Evolutionary conservation across 2,113 vertebrate genomes (phyloP), one percentile per base, ranked within the genome.

Genomic region (Willisornis vidua): DNA sequence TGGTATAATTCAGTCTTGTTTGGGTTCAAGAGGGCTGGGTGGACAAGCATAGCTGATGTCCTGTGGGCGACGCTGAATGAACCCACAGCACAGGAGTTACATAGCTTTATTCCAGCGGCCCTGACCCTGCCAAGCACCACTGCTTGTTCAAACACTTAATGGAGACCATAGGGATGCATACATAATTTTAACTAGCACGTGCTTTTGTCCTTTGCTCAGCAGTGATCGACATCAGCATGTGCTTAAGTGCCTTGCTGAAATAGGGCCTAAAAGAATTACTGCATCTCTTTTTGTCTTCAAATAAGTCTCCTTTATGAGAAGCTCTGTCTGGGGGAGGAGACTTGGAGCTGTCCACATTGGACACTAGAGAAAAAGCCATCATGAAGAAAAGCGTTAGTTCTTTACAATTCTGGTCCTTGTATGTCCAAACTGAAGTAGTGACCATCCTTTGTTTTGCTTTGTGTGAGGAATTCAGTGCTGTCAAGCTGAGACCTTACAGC

Each of bases 171-270:
- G 75, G 51, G 85, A 93, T 76, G 90, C 67, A 16, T 4, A 62
- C 12, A 6, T 18, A 16, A 59, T 17, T 74, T 67, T 43, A 63
- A 59, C 51, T 52, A 72, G 76, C 39, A 0, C 10, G 41, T 84
- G 79, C 70, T 93, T 74, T 81, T 93, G 89, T 92, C 89, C 45
- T 84, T 89, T 67, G 68, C 89, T 74, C 48, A 59, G 68, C 59
- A 84, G 43, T 6, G 18, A 61, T 46, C 0, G 7, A 76, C 78
- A 82, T 83, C 76, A 77, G 83, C 85, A 29, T 51, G 43, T 93
- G 85, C 85, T 88, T 26, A 88, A 95, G 92, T 95, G 93, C 92
- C 93, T 92, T 95, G 94, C 41, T 91, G 74, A 87, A 82, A 85
- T n/a, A 59, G 45, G 85, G 58, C 87, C 82, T 76, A 9, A 39